Evolutionary conservation across 2,888 invertebrate species (phyloP).

Genomic region (Drosophila anomalata): DNA sequence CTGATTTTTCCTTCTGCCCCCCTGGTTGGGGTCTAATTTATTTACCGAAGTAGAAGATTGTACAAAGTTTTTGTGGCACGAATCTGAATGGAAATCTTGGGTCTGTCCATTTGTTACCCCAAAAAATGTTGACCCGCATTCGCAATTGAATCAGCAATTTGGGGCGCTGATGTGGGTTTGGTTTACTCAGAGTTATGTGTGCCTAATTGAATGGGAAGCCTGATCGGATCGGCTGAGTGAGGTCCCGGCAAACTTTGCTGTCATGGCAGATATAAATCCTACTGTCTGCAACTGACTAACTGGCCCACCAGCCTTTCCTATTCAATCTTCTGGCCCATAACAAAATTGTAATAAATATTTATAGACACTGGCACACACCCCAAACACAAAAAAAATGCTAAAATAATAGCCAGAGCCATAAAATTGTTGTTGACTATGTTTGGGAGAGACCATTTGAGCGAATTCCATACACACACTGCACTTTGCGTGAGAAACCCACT

Average conservation of each 20-base stretch:
- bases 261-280: constrained; percentile 28
- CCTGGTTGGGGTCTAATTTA: constrained; percentile 54
- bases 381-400: constrained; percentile 37
- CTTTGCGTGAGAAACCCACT: constrained; percentile 37
- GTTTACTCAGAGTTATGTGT: constrained; percentile 48
- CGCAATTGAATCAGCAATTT: constrained; percentile 69
- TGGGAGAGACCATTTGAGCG: constrained; percentile 12
- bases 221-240: constrained; percentile 27
- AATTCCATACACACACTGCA: constrained; percentile 39
- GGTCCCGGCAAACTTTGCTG: constrained; percentile 41
- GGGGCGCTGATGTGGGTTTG: constrained; percentile 60
- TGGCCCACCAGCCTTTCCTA: constrained; percentile 27
- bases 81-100: constrained; percentile 33
- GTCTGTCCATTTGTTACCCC: constrained; percentile 13
- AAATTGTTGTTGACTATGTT: constrained; percentile 53
- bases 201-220: constrained; percentile 62
- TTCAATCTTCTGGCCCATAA: constrained; percentile 39
- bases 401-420: constrained; percentile 61
- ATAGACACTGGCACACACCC: constrained; percentile 44
- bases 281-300: constrained; percentile 34
- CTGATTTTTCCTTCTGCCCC: constrained; percentile 34
- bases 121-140: constrained; percentile 54
- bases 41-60: constrained; percentile 52
- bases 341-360: constrained; percentile 72
- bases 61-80: constrained; percentile 41